Evolutionary conservation across 1,140 invertebrate species (phyloP), one percentile per base, ranked within the genome.

Genomic region (Pseudomyrmex concolor): DNA sequence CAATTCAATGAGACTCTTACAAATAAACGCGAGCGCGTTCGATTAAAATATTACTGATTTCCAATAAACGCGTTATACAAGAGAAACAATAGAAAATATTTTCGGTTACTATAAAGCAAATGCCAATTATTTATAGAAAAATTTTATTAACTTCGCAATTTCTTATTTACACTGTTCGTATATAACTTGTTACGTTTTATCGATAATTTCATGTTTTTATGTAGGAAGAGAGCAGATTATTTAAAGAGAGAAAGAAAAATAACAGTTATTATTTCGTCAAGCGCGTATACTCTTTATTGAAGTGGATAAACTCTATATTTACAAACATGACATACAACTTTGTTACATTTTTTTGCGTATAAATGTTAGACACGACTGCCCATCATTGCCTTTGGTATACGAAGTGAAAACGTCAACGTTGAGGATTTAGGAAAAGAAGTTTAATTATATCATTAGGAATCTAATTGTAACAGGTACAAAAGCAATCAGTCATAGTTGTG

Each of bases 331-430:
- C 45, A n/a, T 25, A 45, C 51, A 15, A 1, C 5, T 63, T 19
- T 59, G 8, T 78, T 70, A 70, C 34, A 5, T 34, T 4, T 78
- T 15, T n/a, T 43, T 34, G 48, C 60, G n/a, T 66, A 3, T 54
- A 48, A 68, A 80, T 15, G n/a, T 59, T 17, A 54, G 15, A 71
- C 55, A 51, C 34, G 76, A 59, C 19, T 25, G 76, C 64, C 43
- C 66, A 54, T 70, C 71, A 54, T 70, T 71, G 50, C 70, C 76
- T 87, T 86, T 80, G 85, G 60, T 80, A 80, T 72, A 19, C 48
- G 13, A 55, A 54, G 62, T 10, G 17, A 12, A n/a, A 83, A 48
- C 67, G 45, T 63, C 78, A 63, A 74, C 15, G 2, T 50, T n/a
- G 66, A 63, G 34, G 22, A 80, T 54, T 70, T 55, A 57, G 17